A percentile compares a stretch with the other conserved stretches of the same genome.
phyloP scores from a whole-genome alignment of 2,888 invertebrate genomes.

The Lasioglossum leucozonium region DNA sequence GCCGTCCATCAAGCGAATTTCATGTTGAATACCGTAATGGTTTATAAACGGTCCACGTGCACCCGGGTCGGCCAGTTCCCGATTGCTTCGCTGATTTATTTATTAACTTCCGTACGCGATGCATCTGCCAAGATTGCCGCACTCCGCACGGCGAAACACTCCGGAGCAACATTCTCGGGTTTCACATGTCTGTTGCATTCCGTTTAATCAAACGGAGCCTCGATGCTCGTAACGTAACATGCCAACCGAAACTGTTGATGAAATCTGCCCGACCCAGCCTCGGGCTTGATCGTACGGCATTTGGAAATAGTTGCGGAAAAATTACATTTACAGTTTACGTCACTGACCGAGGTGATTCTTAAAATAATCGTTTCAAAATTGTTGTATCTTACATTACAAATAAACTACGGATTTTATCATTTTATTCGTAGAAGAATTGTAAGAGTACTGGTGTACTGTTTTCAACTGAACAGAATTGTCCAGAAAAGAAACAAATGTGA shows the following conservation, averaged over 20 bases:
- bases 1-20: conserved; percentile 12
- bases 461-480: no score
- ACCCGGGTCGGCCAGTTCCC: not conserved
- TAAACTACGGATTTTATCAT: no score
- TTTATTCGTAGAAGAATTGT: no score
- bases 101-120: not conserved
- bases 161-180: not conserved
- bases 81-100: conserved; percentile 16
- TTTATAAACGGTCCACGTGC: not conserved
- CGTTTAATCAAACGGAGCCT: not conserved
- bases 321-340: not conserved
- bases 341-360: not conserved
- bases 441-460: no score
- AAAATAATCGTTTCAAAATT: no score
- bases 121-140: not conserved
- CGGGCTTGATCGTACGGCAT: not conserved
- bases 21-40: conserved; percentile 10
- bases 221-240: not conserved
- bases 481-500: no score
- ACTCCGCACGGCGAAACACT: not conserved
- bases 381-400: no score
- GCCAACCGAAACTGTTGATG: not conserved
- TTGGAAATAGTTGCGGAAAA: not conserved
- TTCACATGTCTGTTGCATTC: not conserved
- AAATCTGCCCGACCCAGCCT: not conserved